Evolutionary conservation across 2,797 vertebrate species (phyloP).

Genomic region (Tympanoctomys barrerae): DNA sequence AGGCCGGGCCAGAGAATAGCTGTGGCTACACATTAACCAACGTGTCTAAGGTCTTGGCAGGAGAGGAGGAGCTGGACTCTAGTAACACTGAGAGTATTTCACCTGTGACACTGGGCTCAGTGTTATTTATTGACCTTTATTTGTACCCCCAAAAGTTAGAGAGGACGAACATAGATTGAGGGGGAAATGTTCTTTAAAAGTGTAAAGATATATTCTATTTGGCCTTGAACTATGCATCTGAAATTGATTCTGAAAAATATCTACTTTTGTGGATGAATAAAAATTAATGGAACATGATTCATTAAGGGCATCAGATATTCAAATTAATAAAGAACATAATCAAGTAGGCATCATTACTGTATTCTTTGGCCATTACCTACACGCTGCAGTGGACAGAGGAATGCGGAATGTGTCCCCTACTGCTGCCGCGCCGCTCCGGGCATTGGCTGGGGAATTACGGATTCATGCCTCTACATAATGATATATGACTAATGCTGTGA

Average conservation of each 20-base stretch:
- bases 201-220: background rate
- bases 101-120: background rate
- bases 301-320: constrained; percentile 49
- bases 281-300: constrained; percentile 61
- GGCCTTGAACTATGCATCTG: constrained; percentile 5
- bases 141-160: constrained; percentile 56
- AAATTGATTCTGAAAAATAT: constrained; percentile 16
- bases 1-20: background rate
- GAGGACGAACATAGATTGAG: background rate
- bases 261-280: constrained; percentile 51
- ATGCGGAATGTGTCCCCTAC: constrained; percentile 61
- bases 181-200: background rate
- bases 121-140: constrained; percentile 37
- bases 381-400: constrained; percentile 49
- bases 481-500: constrained; percentile 67
- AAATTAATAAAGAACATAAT: constrained; percentile 66
- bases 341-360: constrained; percentile 61
- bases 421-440: background rate
- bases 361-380: constrained; percentile 53
- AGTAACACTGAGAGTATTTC: constrained; percentile 38
- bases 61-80: background rate
- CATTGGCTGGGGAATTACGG: constrained; percentile 47
- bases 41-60: background rate
- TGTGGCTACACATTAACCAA: constrained; percentile 62
- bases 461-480: constrained; percentile 61